Evolutionary conservation across 2,797 vertebrate species (phyloP).

Genomic region (Taeniopygia guttata): DNA sequence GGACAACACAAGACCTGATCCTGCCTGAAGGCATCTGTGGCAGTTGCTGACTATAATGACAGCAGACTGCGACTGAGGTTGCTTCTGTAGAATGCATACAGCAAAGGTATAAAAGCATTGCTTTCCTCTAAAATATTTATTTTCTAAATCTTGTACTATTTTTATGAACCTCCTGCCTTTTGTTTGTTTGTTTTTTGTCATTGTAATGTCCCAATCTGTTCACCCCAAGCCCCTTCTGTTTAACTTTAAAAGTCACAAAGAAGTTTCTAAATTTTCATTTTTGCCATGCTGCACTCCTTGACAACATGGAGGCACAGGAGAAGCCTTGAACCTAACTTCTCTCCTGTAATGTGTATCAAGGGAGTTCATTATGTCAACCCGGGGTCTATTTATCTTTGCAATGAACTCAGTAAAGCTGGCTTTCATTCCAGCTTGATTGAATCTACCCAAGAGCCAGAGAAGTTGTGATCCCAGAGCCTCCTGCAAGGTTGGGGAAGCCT

Average conservation of each 20-base stretch:
- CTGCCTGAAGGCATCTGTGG: neutral
- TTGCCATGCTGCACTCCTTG: neutral
- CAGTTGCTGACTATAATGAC: neutral
- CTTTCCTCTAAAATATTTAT: neutral
- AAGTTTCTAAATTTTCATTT: neutral
- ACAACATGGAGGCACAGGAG: neutral
- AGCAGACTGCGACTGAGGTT: neutral
- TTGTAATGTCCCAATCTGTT: neutral
- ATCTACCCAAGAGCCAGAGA: neutral
- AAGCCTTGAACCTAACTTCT: neutral
- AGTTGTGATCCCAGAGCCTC: neutral
- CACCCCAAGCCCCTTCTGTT: neutral
- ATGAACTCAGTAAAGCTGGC: neutral
- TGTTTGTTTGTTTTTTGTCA: neutral
- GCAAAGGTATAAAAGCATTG: neutral
- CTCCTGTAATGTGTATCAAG: neutral
- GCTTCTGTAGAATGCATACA: neutral
- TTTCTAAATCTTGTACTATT: neutral
- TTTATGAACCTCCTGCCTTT: neutral
- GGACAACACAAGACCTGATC: neutral
- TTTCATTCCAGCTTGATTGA: neutral
- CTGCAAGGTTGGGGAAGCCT: neutral
- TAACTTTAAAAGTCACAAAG: neutral
- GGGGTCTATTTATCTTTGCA: neutral
- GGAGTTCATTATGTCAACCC: neutral